Conservation (phyloP, 2,113 vertebrate genomes). For the Nerophis ophidion region DNA sequence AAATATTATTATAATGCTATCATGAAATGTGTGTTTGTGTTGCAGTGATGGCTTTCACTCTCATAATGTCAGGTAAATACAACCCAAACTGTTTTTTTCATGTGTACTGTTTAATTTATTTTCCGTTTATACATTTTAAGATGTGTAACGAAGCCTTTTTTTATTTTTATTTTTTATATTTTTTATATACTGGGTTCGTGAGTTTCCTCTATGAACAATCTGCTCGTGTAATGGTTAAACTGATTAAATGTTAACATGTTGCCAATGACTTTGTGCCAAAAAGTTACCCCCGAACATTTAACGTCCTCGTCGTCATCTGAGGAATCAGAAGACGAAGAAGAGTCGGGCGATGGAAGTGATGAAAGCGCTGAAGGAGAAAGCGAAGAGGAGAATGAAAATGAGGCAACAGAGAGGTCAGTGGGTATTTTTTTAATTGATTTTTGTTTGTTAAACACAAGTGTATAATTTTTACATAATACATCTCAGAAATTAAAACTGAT, state of each 20-base stretch:
- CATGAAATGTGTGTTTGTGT: background rate
- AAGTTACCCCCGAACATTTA: background rate
- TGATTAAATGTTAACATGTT: background rate
- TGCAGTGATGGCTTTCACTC: slow-evolving; percentile 4
- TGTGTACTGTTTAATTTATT: too few relatives aligned
- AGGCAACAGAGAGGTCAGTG: background rate
- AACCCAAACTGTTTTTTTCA: background rate
- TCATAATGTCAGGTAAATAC: slow-evolving; percentile 1
- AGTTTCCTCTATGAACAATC: too few relatives aligned
- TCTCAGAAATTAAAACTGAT: too few relatives aligned
- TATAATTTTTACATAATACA: too few relatives aligned
- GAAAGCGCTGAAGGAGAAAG: background rate
- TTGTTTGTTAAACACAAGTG: background rate
- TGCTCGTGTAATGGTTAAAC: too few relatives aligned
- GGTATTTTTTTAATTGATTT: too few relatives aligned
- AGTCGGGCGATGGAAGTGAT: background rate
- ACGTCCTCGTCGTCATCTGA: background rate
- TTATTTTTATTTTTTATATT: too few relatives aligned
- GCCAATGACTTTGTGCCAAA: background rate
- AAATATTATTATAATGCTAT: background rate
- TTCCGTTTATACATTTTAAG: too few relatives aligned
- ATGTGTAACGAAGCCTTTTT: too few relatives aligned
- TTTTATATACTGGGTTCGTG: too few relatives aligned
- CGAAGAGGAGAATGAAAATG: background rate
- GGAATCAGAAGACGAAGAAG: background rate